Base-by-base conservation (phyloP, 1,140 invertebrate species). In the Zaprionus vittiger region DNA sequence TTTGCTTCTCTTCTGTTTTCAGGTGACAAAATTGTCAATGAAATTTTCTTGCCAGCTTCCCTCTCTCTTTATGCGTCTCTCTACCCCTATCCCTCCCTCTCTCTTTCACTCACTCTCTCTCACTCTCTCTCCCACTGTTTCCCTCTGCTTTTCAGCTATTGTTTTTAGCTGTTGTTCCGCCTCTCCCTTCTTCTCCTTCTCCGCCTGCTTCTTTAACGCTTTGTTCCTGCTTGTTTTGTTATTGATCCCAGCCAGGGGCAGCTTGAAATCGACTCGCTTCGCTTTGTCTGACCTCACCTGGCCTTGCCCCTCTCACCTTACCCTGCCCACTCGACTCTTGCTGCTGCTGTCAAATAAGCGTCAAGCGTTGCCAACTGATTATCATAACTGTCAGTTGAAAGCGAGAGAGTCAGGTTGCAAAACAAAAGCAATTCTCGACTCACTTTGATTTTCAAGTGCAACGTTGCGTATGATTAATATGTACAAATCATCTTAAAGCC, bases 391-490 rank as follows among this genome's bases (percentile, higher is more conserved):
- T 79, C 77, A 64, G 47, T 55, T 9, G 24, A 34, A 28, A 61
- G 14, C 38, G 37, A 60, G 26, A 60, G 34, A 38, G 17, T 17
- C 41, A n/a, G 41, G 41, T 44, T 44, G 41, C 41, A 12, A 2
- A 38, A 34, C 37, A 38, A 52, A 37, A 22, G 15, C 17, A 17
- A 34, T 15, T 34, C 41, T 73, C 54, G 44, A n/a, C 41, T 47
- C 37, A 62, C 64, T 63, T 71, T 61, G 74, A 73, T 74, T 75
- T 76, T 79, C 62, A 20, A 77, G 68, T 79, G 81, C 84, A 90
- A 63, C 79, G 56, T 57, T 69, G 79, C 84, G 84, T 89, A 90
- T 89, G 84, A 89, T 89, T 89, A 89, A 89, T 90, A 84, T 89
- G 44, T 62, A 70, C 63, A 89, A 85, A 90, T 84, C 69, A 80